Conservation (phyloP, 1,140 invertebrate genomes). For the Zaprionus nigranus region DNA sequence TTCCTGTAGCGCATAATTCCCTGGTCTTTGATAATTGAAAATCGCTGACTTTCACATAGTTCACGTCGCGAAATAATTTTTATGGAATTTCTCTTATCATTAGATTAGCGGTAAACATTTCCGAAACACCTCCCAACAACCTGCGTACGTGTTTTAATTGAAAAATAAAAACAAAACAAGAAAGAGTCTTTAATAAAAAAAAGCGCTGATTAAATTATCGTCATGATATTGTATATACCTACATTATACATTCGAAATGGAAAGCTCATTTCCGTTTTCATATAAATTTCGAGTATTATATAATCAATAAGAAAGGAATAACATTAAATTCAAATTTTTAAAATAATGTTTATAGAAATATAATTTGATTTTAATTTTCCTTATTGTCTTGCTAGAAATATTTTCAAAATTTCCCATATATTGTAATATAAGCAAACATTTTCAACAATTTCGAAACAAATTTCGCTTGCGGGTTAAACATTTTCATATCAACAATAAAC, state of each 20-base stretch:
- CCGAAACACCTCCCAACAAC: slow-evolving; percentile 46
- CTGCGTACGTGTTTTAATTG: slow-evolving; percentile 51
- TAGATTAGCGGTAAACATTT: slow-evolving; percentile 49
- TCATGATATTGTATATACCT: slow-evolving; percentile 5
- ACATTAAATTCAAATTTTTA: background rate
- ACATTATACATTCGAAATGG: slow-evolving; percentile 10
- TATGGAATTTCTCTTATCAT: slow-evolving; percentile 59
- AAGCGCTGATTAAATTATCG: slow-evolving; percentile 36
- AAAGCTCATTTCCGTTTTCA: slow-evolving; percentile 15
- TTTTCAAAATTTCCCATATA: background rate
- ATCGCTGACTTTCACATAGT: slow-evolving; percentile 17
- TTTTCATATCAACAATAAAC: slow-evolving; percentile 12
- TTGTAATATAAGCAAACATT: background rate
- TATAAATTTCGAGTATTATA: slow-evolving; percentile 6
- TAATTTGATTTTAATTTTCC: background rate
- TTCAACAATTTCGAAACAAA: slow-evolving; percentile 11
- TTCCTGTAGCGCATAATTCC: background rate
- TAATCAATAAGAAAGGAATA: slow-evolving; percentile 12
- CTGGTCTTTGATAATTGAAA: background rate
- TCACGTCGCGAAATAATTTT: slow-evolving; percentile 18
- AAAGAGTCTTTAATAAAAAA: slow-evolving; percentile 17
- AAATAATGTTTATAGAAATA: background rate
- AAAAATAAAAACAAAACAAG: slow-evolving; percentile 27
- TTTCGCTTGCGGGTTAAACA: background rate
- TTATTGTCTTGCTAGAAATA: background rate